Evolutionary conservation across 2,888 invertebrate species (phyloP).

Genomic region (Heliconius cydno): DNA sequence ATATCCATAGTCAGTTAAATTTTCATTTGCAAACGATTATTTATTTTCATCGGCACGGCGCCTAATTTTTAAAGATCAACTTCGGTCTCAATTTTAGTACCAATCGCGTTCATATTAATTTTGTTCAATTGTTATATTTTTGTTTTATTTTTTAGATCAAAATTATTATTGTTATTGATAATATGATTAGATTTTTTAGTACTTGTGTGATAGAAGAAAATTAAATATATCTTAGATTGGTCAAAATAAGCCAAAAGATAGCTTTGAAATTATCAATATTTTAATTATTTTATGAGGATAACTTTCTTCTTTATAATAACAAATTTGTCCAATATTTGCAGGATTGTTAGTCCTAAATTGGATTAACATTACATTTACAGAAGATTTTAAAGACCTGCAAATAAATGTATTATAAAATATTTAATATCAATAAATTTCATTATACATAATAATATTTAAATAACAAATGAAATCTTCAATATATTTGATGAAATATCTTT

Average conservation of each 20-base stretch:
- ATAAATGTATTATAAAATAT: background rate
- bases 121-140: constrained; percentile 41
- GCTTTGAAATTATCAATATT: background rate
- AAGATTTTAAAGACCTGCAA: background rate
- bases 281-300: background rate
- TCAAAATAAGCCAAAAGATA: background rate
- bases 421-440: background rate
- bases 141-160: constrained; percentile 36
- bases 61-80: constrained; percentile 65
- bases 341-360: background rate
- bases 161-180: constrained; percentile 6
- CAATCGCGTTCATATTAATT: constrained; percentile 53
- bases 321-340: background rate
- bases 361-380: background rate
- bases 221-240: background rate
- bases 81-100: constrained; percentile 47
- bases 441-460: background rate
- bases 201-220: constrained; percentile 17
- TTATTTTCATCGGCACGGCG: constrained; percentile 80
- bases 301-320: background rate
- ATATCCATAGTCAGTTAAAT: constrained; percentile 70
- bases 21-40: constrained; percentile 79
- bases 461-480: constrained; percentile 1
- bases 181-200: constrained; percentile 16
- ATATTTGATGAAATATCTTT: background rate